Conservation (phyloP, 2,113 vertebrate species). For the Elephas maximus region DNA sequence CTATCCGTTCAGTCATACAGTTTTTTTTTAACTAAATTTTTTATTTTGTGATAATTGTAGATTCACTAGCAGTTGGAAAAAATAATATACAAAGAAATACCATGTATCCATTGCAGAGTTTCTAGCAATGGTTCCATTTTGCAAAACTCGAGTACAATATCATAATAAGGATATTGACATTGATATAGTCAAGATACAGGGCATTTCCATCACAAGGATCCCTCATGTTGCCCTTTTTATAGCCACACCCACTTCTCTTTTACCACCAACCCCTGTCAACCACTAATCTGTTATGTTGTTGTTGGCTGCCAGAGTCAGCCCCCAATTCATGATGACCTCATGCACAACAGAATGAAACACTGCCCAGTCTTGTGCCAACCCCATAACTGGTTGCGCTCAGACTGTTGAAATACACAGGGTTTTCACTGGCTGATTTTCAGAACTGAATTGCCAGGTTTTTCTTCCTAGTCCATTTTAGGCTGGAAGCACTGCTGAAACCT, state of each 20-base stretch:
- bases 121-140: background rate
- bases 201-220: background rate
- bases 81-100: background rate
- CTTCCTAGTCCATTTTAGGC: too few species aligned
- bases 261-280: background rate
- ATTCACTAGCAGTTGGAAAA: background rate
- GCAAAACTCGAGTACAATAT: background rate
- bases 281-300: background rate
- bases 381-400: too few species aligned
- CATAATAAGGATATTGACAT: background rate
- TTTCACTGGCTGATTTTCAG: too few species aligned
- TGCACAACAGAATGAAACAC: too few species aligned
- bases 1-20: background rate
- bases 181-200: background rate
- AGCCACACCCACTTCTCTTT: background rate
- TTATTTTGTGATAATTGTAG: background rate
- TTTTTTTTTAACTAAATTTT: background rate
- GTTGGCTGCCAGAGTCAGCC: too few species aligned
- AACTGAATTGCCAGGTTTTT: too few species aligned
- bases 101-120: background rate
- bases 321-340: too few species aligned
- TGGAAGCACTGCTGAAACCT: too few species aligned
- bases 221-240: background rate
- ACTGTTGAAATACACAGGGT: too few species aligned
- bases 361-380: too few species aligned